phyloP scores from a whole-genome alignment of 2,888 invertebrate species.

The Cecidostiba fungosa region DNA sequence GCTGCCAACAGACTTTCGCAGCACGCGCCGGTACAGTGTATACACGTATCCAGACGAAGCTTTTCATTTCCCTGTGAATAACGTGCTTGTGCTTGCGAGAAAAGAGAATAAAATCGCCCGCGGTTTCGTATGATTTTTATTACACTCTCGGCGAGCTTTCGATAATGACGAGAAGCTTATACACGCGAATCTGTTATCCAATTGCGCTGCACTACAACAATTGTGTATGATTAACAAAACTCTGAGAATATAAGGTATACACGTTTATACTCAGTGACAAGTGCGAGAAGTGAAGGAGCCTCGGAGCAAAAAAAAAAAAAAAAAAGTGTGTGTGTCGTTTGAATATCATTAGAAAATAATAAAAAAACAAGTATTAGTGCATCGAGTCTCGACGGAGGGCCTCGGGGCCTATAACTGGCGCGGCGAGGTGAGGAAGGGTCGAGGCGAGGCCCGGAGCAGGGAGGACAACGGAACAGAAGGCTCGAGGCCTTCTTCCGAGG shows the following conservation, averaged over 20 bases:
- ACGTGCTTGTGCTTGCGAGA: too few relatives aligned
- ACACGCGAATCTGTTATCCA: too few relatives aligned
- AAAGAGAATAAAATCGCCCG: too few relatives aligned
- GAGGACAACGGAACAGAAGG: slow-evolving; percentile 65
- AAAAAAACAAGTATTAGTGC: neutral
- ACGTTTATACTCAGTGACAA: neutral
- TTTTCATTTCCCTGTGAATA: neutral
- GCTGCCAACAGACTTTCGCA: slow-evolving; percentile 2
- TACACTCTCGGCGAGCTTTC: neutral
- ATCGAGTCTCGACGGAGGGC: slow-evolving; percentile 36
- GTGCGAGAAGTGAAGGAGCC: neutral
- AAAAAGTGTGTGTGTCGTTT: neutral
- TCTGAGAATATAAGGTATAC: neutral
- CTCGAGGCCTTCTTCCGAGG: slow-evolving; percentile 69
- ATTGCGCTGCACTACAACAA: too few relatives aligned
- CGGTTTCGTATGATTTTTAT: too few relatives aligned
- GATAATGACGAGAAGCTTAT: neutral
- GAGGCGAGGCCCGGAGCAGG: slow-evolving; percentile 28
- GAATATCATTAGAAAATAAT: neutral
- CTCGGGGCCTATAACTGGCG: slow-evolving; percentile 1
- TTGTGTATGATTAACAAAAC: too few relatives aligned
- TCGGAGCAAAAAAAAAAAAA: too few relatives aligned
- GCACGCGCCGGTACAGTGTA: neutral
- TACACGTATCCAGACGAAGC: neutral
- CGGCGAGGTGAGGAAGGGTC: neutral